Evolutionary conservation across 2,888 invertebrate genomes (phyloP).

Genomic region (Drosophila recens): DNA sequence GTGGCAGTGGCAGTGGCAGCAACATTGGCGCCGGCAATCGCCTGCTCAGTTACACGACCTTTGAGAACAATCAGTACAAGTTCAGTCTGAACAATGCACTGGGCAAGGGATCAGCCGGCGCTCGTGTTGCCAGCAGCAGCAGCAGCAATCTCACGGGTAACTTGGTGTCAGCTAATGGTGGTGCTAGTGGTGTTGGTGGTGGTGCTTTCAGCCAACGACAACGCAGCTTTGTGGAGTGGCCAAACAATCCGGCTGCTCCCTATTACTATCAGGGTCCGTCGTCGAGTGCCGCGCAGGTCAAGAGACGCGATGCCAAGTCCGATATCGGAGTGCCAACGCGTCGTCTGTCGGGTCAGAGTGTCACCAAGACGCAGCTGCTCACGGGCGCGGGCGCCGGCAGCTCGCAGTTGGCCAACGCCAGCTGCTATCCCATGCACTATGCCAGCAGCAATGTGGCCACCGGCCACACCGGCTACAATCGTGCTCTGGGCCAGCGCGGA

Average conservation of each 20-base stretch:
- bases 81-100: conserved; percentile 85
- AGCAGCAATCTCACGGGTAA: conserved; percentile 78
- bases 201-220: conserved; percentile 74
- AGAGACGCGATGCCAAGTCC: conserved; percentile 84
- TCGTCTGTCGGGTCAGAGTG: conserved; percentile 77
- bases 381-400: conserved; percentile 76
- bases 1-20: conserved; percentile 28
- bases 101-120: conserved; percentile 58
- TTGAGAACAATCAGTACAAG: conserved; percentile 85
- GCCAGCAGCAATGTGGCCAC: conserved; percentile 69
- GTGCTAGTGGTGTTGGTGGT: conserved; percentile 50
- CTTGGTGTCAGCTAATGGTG: conserved; percentile 36
- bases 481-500: conserved; percentile 59
- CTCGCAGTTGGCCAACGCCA: conserved; percentile 74
- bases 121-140: conserved; percentile 64
- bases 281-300: conserved; percentile 62
- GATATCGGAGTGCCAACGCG: conserved; percentile 85
- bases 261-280: conserved; percentile 83
- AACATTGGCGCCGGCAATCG: conserved; percentile 74
- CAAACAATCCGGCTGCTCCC: conserved; percentile 82
- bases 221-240: conserved; percentile 83
- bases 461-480: conserved; percentile 44
- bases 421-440: conserved; percentile 78
- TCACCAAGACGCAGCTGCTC: conserved; percentile 83
- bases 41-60: conserved; percentile 85